phyloP scores from a whole-genome alignment of 2,113 vertebrate species.

The Galeopterus variegatus region DNA sequence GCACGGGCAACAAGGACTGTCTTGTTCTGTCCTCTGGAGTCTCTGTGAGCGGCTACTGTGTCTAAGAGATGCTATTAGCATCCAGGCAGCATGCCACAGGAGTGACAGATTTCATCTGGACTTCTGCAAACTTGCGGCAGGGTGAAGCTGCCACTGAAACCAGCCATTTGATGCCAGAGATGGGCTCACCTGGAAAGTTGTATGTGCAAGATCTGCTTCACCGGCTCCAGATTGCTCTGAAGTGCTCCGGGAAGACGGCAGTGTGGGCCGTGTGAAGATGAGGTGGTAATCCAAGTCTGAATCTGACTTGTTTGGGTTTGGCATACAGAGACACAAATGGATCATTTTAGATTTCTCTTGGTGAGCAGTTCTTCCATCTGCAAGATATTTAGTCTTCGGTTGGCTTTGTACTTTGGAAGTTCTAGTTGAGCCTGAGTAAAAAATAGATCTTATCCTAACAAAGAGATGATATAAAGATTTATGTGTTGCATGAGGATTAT shows the following conservation, averaged over 20 bases:
- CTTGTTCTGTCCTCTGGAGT: conserved; percentile 81
- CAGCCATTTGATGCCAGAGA: conserved; percentile 44
- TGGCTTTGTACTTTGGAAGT: conserved; percentile 34
- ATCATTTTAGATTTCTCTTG: not conserved
- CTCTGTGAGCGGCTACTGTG: conserved; percentile 25
- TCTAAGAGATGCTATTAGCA: conserved; percentile 62
- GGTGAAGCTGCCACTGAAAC: not conserved
- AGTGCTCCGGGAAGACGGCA: not conserved
- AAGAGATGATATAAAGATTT: not conserved
- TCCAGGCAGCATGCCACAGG: conserved; percentile 44
- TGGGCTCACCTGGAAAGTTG: not conserved
- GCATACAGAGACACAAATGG: fast-evolving
- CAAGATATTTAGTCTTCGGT: not conserved
- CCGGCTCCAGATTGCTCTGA: conserved; percentile 63
- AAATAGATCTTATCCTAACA: not conserved
- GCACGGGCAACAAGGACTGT: conserved; percentile 72
- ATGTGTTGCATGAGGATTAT: not conserved
- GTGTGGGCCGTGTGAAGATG: not conserved
- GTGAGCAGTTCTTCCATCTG: not conserved
- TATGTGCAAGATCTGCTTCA: conserved; percentile 41
- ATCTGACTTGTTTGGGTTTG: not conserved
- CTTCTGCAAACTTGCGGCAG: not conserved
- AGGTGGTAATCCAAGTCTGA: not conserved
- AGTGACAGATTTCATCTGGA: conserved; percentile 68
- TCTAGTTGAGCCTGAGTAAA: not conserved